Base-by-base conservation (phyloP, 2,113 vertebrate species). In the Lagopus muta region DNA sequence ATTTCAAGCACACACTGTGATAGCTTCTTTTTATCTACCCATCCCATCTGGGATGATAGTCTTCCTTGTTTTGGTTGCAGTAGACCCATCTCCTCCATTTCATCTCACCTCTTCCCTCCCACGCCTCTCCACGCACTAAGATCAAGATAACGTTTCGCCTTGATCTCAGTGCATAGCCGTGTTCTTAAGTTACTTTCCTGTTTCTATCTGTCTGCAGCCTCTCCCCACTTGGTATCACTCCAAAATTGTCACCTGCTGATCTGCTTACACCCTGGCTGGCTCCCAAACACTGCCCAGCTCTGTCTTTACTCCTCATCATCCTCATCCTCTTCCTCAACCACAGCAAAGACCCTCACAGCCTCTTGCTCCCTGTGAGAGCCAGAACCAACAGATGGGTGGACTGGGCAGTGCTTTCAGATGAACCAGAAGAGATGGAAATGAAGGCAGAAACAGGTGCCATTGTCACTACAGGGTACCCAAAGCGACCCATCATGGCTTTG, bases 251-350 rank as follows among this genome's bases (percentile, higher is more conserved):
- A 83, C 66, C 73, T 73, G 77, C 8, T 90, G 65, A 75, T 84
- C 78, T 87, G 89, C 84, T 94, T 92, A 89, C 83, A 57, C 77
- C 84, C 83, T 92, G 91, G 83, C 83, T 90, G 66, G 48, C 71
- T 93, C 81, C 86, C 91, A 95, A 38, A 48, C 28, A 36, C 61
- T 48, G 47, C 45, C 62, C 52, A 43, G 36, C 34, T 89, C 83
- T 95, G 76, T 43, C 82, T 82, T 40, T 82, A 50, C 71, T 81
- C 65, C 79, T 79, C n/a, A 65, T 90, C 83, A 91, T 82, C 89
- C 72, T 20, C n/a, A 25, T 62, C 90, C 28, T 84, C 52, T 20
- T 74, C 77, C 13, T 21, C 18, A 12, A 55, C 27, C 72, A 85
- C 20, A 43, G 38, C 34, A 38, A 55, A 92, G 70, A 30, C 40